A percentile compares a stretch with the other conserved stretches of the same genome.
Conservation (phyloP, 1,140 invertebrate species). For the Leptoteleia sp. region DNA sequence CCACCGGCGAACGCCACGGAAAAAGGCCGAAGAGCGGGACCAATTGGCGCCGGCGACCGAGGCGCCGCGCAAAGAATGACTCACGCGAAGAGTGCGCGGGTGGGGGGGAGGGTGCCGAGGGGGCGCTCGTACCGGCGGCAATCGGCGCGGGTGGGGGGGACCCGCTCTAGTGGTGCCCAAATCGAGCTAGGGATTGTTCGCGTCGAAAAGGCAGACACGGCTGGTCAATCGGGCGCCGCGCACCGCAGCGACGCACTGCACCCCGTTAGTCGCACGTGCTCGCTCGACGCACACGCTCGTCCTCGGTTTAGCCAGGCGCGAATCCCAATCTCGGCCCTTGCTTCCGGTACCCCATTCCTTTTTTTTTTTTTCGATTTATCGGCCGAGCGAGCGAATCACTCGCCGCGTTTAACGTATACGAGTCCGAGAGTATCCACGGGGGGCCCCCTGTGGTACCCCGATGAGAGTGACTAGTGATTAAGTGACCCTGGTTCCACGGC, state of each 20-base stretch:
- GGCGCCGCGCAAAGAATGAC: constrained; percentile 22
- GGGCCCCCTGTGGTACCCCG: neutral
- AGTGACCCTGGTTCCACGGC: constrained; percentile 1
- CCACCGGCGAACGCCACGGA: constrained; percentile 41
- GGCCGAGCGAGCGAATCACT: too few relatives aligned
- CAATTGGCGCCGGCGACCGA: constrained; percentile 15
- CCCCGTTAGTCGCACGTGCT: constrained; percentile 79
- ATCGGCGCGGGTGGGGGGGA: constrained; percentile 53
- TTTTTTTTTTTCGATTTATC: too few relatives aligned
- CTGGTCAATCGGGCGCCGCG: constrained; percentile 81
- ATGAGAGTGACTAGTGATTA: constrained; percentile 50
- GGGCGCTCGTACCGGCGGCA: constrained; percentile 5
- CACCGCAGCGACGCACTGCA: constrained; percentile 80
- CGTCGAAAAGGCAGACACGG: constrained; percentile 79
- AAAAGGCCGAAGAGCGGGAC: constrained; percentile 29
- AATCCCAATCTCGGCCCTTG: constrained; percentile 18
- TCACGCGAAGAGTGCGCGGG: constrained; percentile 8
- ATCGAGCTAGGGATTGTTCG: constrained; percentile 74
- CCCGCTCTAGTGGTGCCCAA: constrained; percentile 65
- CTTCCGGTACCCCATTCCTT: neutral
- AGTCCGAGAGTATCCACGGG: too few relatives aligned
- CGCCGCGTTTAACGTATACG: too few relatives aligned
- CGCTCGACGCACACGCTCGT: constrained; percentile 64
- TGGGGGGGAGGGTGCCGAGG: constrained; percentile 14
- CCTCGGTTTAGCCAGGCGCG: constrained; percentile 67